phyloP scores from a whole-genome alignment of 1,140 invertebrate species.

The Orussus abietinus region DNA sequence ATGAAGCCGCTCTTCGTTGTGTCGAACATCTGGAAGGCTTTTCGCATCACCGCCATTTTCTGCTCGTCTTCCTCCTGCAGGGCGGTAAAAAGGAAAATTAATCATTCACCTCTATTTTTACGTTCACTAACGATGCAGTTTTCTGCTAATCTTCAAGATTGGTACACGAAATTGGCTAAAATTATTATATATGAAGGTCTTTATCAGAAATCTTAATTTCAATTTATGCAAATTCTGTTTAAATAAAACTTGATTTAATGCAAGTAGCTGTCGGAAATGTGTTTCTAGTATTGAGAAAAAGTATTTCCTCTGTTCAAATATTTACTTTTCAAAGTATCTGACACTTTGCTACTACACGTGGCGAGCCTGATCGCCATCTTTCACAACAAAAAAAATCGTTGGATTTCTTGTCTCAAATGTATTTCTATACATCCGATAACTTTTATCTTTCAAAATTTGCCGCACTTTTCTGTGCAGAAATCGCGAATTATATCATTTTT shows the following conservation, averaged over 20 bases:
- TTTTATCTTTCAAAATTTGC: too few relatives aligned
- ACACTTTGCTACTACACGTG: too few relatives aligned
- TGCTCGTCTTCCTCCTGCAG: constrained; percentile 72
- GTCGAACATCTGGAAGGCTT: constrained; percentile 94
- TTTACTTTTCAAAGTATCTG: too few relatives aligned
- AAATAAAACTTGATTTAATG: not conserved
- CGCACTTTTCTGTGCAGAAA: too few relatives aligned
- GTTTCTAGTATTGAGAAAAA: too few relatives aligned
- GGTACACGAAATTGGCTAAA: constrained; percentile 3
- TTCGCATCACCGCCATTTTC: constrained; percentile 83
- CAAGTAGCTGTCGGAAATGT: too few relatives aligned
- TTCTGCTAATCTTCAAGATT: constrained; percentile 4
- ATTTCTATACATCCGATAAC: too few relatives aligned
- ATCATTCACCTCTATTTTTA: not conserved
- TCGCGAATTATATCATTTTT: too few relatives aligned
- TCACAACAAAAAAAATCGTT: too few relatives aligned
- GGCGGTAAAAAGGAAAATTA: constrained; percentile 21
- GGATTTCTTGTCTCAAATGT: too few relatives aligned
- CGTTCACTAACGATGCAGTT: constrained; percentile 4
- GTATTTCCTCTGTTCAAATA: too few relatives aligned
- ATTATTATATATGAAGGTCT: not conserved
- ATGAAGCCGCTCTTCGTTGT: constrained; percentile 86
- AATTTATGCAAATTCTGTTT: not conserved
- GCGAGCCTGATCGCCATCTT: too few relatives aligned
- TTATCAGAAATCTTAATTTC: not conserved